Base-by-base conservation (phyloP, 2,113 vertebrate genomes). In the Corythornis madagascariensis region DNA sequence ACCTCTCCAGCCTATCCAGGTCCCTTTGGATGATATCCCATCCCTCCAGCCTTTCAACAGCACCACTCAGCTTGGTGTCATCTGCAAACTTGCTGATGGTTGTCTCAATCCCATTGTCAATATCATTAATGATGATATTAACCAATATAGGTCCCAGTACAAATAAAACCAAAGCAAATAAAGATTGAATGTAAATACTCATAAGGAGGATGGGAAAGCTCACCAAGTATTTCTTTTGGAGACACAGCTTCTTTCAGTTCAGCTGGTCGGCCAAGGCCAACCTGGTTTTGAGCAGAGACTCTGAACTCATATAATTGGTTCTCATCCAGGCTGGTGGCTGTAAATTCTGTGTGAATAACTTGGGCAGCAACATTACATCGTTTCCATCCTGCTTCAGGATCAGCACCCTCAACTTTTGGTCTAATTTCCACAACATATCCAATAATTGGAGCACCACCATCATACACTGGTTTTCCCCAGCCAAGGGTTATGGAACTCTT, bases 211-310 rank as follows among this genome's bases (percentile, higher is more conserved):
- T 21, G 13, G 40, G 72, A 83, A 94, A 83, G 79, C 96, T 98
- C 83, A 99, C 99, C 99, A 76, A 99, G 97, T 89, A 99, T 99
- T 97, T 99, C 99, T 95, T 97, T 98, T 69, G 99, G 99, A 78
- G 98, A 98, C 52, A 99, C 98, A 72, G 98, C 97, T 78, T 98
- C 98, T 83, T 98, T 98, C 78, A 99, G 96, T 95, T 99, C 97
- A 66, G 99, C 99, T 83, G 99, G 98, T 84, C 98, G 97, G 70
- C 99, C 99, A 94, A 99, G 98, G 90, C 99, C 99, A 95, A 99
- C 98, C 81, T 99, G 99, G 89, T 99, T 99, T 97, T 99, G 99
- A 61, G 99, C 99, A 67, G 98, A 99, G 70, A 99, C 99, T 87
- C 99, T 98, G 96, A 99, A 99, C 93, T 99, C 99, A 73, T 99